Conservation (phyloP, 2,797 vertebrate genomes). For the Spondyliosoma cantharus region DNA sequence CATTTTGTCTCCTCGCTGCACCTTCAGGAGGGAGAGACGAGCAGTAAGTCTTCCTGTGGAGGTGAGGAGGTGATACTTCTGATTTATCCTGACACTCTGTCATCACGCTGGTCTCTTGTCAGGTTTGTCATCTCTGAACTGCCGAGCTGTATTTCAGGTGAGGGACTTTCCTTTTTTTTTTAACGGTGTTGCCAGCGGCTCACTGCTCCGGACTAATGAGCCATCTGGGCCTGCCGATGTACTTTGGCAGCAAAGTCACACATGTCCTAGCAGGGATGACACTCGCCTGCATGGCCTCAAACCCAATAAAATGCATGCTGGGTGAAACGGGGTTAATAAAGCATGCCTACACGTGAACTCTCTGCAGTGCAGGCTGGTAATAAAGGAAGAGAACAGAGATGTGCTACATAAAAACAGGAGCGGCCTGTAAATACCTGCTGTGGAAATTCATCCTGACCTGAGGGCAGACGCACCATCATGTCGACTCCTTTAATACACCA, state of each 20-base stretch:
- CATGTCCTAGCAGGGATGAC: slow-evolving; percentile 52
- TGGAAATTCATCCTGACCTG: background rate
- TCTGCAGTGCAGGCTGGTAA: background rate
- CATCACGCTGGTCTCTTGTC: slow-evolving; percentile 40
- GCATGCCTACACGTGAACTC: slow-evolving; percentile 3
- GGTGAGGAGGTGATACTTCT: slow-evolving; percentile 34
- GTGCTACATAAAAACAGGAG: background rate
- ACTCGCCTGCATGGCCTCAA: slow-evolving; percentile 26
- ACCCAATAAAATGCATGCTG: slow-evolving; percentile 39
- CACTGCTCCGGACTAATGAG: slow-evolving; percentile 58
- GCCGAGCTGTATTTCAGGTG: slow-evolving; percentile 40
- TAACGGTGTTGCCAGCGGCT: slow-evolving; percentile 36
- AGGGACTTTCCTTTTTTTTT: background rate
- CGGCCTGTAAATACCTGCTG: background rate
- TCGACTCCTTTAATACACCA: background rate
- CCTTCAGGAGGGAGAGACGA: slow-evolving; percentile 32
- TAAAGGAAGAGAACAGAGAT: background rate
- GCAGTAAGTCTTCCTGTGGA: slow-evolving; percentile 25
- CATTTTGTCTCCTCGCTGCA: slow-evolving; percentile 18
- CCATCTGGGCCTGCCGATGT: slow-evolving; percentile 63
- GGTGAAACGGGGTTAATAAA: slow-evolving; percentile 43
- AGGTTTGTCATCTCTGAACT: slow-evolving; percentile 42
- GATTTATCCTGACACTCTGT: slow-evolving; percentile 46
- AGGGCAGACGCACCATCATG: background rate
- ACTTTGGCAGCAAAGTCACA: slow-evolving; percentile 44